Base-by-base conservation (phyloP, 2,797 vertebrate species). In the Tympanoctomys barrerae region DNA sequence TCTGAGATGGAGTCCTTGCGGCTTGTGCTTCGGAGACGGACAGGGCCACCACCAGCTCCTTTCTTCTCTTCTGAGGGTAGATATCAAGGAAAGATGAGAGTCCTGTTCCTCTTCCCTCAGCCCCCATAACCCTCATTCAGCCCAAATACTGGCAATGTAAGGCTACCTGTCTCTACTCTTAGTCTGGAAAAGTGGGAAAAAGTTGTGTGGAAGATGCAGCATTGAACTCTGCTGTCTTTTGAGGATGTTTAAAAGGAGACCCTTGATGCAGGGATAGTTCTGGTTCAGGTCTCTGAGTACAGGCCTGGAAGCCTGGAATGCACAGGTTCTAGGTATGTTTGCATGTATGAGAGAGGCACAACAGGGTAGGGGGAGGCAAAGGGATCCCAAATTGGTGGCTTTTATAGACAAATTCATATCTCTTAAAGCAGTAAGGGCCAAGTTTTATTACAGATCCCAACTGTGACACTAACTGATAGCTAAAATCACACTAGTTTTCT, bases 1-100 rank as follows among this genome's bases (percentile, higher is more conserved):
- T 99, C 99, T 0, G 99, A 99, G 95, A 99, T 99, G 71, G 99
- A 99, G 95, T 99, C 99, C 96, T 99, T 99, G 86, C 99, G 99
- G 92, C 98, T 99, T 10, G 99, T 99, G 36, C 99, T 99, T 87
- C 99, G 99, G 97, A 99, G 99, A 62, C 99, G 99, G 96, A 99
- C 98, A 36, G 99, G 99, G 97, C 99, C 99, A 19, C 98, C 91
- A 77, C 98, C 99, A 78, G 96, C 93, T 57, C 98, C 98, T 96
- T 99, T 99, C 98, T 99, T 99, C 96, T 99, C 99, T 18, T 99
- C 99, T 96, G 98, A 98, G 98, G 97, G n/a, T 83, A 68, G 46
- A 97, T 19, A 93, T 33, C 52, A 86, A 84, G 66, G 97, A 57
- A 52, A 97, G 66, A 24, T 95, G 81, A 97, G 87, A 87, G 46